A percentile compares a stretch with the other conserved stretches of the same genome.
phyloP scores from a whole-genome alignment of 2,797 vertebrate genomes.

The Falco columbarius region DNA sequence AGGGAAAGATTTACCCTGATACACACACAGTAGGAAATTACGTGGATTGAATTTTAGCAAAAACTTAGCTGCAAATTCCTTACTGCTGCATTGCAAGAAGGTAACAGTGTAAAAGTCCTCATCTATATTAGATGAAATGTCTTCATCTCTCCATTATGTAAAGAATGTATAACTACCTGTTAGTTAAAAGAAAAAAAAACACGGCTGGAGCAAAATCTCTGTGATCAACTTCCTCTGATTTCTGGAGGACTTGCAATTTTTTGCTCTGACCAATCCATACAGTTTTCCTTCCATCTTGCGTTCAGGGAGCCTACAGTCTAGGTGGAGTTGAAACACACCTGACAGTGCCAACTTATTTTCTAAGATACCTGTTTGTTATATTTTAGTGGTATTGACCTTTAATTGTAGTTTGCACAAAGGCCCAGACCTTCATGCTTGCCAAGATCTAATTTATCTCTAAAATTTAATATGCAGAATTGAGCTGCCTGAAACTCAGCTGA shows the following conservation, averaged over 20 bases:
- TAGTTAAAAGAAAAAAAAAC: neutral
- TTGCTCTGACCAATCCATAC: neutral
- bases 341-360: neutral
- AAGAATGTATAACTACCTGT: neutral
- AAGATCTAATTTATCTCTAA: neutral
- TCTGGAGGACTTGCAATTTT: neutral
- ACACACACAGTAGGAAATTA: neutral
- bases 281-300: neutral
- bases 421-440: neutral
- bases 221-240: neutral
- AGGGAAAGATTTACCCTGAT: neutral
- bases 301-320: neutral
- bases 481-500: neutral
- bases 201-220: neutral
- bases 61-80: neutral
- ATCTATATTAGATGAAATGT: neutral
- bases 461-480: constrained; percentile 1
- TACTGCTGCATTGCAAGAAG: neutral
- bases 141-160: neutral
- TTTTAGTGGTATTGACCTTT: constrained; percentile 26
- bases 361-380: neutral
- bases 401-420: neutral
- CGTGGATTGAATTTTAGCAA: neutral
- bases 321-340: neutral
- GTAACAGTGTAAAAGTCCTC: neutral